Base-by-base conservation (phyloP, 2,797 vertebrate genomes). In the Malacoraja senta region DNA sequence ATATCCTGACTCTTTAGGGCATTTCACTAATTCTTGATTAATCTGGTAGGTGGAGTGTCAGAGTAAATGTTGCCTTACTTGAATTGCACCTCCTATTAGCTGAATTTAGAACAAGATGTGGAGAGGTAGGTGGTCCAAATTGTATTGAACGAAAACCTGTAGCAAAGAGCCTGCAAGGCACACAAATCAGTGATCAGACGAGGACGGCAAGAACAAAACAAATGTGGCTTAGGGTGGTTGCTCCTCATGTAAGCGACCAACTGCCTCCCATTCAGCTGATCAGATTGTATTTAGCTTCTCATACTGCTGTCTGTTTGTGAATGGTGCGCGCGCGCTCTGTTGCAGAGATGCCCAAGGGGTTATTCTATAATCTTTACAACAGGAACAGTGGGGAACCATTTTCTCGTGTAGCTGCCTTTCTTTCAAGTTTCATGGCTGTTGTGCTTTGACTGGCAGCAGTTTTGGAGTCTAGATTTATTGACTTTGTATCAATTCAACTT, bases 301-400 rank as follows among this genome's bases (percentile, higher is more conserved):
- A 44, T 91, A 38, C 88, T 72, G 68, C 71, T 92, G 90, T 76
- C 90, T 92, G 90, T 91, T 53, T 91, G 90, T 74, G 90, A 92
- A 92, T 92, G 90, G 90, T 92, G 68, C 90, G 72, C 71, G 71
- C 71, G 72, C 71, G 71, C 71, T 92, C 90, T 58, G 71, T 76
- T 92, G 90, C 68, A 76, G 44, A 38, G 68, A 72, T 92, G 71
- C 90, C 90, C 26, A 38, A 76, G 90, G 71, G 13, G 38, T 92
- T 92, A 92, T 92, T 92, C 90, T 74, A 76, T 92, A 92, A 92
- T 92, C 90, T 68, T 76, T 92, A 76, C 71, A 91, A 92, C 90
- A 76, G 71, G 32, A 76, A 76, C 90, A 53, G 44, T 92, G 90
- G 90, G 71, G 12, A 74, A 29, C 44, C 71, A 32, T 92, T 92